Evolutionary conservation across 2,113 vertebrate genomes (phyloP).

Genomic region (Lamprologus speciosus): DNA sequence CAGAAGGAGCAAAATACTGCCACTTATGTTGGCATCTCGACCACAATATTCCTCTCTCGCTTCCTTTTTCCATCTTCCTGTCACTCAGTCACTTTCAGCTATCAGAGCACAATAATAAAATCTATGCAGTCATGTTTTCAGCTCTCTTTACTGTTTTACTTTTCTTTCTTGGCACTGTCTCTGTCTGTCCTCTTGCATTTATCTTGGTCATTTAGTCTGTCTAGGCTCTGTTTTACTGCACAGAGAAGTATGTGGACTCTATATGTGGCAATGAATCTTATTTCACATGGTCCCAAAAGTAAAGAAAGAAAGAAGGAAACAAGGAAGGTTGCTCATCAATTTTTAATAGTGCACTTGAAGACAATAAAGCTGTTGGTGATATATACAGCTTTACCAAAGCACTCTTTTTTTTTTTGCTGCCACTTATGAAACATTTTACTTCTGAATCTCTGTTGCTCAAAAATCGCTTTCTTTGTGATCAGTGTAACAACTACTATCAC

Average conservation of each 20-base stretch:
- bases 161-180: background rate
- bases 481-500: background rate
- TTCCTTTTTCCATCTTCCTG: background rate
- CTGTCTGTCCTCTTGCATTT: background rate
- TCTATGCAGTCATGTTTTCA: background rate
- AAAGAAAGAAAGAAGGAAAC: background rate
- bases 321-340: background rate
- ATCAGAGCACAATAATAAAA: background rate
- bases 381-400: background rate
- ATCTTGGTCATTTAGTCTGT: background rate
- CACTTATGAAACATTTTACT: background rate
- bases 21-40: slow-evolving; percentile 1
- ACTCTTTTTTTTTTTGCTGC: background rate
- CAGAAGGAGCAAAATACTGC: slow-evolving; percentile 1
- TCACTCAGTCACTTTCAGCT: background rate
- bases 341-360: background rate
- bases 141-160: background rate
- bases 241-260: background rate
- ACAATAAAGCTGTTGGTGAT: background rate
- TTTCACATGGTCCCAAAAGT: background rate
- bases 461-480: background rate
- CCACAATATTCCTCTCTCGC: background rate
- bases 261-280: background rate
- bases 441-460: background rate
- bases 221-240: background rate